Evolutionary conservation across 2,113 vertebrate species (phyloP).

Genomic region (Leptosomus discolor): DNA sequence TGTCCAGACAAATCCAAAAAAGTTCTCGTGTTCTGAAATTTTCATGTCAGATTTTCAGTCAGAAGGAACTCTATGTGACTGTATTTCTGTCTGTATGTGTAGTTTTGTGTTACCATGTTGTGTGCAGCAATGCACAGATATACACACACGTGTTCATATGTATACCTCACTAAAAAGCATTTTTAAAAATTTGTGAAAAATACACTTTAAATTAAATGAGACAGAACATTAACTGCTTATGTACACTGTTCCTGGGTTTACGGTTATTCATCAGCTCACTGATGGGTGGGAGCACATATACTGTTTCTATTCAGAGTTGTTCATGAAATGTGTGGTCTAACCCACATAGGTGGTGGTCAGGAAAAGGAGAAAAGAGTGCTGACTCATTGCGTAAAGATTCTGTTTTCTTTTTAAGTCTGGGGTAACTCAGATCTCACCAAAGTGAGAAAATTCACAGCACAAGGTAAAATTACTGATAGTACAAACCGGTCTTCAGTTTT

Average conservation of each 20-base stretch:
- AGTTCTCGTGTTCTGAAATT: neutral
- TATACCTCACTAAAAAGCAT: neutral
- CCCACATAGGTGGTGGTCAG: neutral
- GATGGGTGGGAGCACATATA: neutral
- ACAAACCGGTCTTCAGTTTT: neutral
- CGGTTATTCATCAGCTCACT: neutral
- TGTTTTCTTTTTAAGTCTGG: neutral
- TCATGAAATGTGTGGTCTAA: constrained; percentile 1
- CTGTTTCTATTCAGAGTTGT: neutral
- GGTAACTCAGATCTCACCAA: neutral
- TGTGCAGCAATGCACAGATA: neutral
- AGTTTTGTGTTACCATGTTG: neutral
- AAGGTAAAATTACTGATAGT: neutral
- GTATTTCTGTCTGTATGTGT: neutral
- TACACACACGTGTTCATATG: neutral
- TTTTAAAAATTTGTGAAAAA: neutral
- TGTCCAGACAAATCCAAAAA: neutral
- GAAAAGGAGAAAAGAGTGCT: neutral
- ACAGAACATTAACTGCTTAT: neutral
- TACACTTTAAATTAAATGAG: neutral
- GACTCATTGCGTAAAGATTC: neutral
- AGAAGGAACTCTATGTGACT: neutral
- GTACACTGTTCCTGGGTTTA: neutral
- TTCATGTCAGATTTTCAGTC: neutral
- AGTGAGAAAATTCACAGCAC: neutral